Evolutionary conservation across 2,888 invertebrate genomes (phyloP).

Genomic region (Clanis bilineata): DNA sequence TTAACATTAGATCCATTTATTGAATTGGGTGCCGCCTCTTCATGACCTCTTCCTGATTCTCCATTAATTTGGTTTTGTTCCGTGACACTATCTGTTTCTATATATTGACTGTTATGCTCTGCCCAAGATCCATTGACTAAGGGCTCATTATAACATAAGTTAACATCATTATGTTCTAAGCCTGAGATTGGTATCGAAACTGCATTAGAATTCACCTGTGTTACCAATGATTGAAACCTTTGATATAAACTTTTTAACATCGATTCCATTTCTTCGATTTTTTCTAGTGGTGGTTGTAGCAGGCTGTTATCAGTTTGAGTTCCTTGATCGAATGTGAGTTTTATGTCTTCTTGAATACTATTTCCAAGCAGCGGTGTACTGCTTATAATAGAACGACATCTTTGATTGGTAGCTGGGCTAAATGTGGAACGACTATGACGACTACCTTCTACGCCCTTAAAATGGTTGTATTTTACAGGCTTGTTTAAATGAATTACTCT

Average conservation of each 20-base stretch:
- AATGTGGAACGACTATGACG: not conserved
- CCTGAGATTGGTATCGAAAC: constrained; percentile 29
- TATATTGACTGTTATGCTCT: constrained; percentile 23
- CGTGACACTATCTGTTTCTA: constrained; percentile 18
- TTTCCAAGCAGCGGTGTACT: constrained; percentile 48
- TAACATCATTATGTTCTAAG: constrained; percentile 29
- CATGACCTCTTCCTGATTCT: constrained; percentile 16
- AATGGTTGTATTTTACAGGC: constrained; percentile 1
- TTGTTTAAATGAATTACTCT: constrained; percentile 12
- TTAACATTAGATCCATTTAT: constrained; percentile 20
- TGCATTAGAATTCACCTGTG: constrained; percentile 29
- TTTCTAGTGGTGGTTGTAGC: constrained; percentile 29
- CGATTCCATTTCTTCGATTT: constrained; percentile 46
- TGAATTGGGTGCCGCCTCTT: constrained; percentile 16
- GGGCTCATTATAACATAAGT: constrained; percentile 26
- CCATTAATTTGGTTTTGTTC: constrained; percentile 21
- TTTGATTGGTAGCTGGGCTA: constrained; percentile 22
- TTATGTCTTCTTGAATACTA: constrained; percentile 25
- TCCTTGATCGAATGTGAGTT: constrained; percentile 44
- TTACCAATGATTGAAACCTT: constrained; percentile 39
- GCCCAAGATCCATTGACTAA: constrained; percentile 27
- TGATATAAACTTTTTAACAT: constrained; percentile 41
- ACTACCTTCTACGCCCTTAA: not conserved
- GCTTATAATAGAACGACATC: constrained; percentile 39
- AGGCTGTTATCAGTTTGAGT: constrained; percentile 48